Evolutionary conservation across 64 coral and sea anemone genomes (phyloP), one percentile per base, ranked within the genome.

Genomic region (Porites lutea): DNA sequence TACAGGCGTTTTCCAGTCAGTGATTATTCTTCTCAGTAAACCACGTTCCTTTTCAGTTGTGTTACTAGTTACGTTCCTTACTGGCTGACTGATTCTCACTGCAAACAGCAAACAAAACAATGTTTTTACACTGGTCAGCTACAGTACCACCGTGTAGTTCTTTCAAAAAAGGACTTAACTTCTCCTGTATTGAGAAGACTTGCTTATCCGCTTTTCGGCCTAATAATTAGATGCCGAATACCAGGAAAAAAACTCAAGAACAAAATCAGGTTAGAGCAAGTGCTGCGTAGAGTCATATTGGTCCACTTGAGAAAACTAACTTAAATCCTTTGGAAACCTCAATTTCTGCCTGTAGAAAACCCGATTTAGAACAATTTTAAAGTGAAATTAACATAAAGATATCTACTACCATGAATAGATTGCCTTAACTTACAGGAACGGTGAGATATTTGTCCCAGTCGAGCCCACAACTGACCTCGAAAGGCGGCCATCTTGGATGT

Each of bases 1-100:
- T 20, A 84, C 81, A 13, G 81, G 81, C 50, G 81, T 84, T 69
- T 84, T 84, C 81, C 81, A 84, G 81, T 84, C 63, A 68, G 81
- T 52, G 52, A 84, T 84, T 49, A 84, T 47, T 69, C 63, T 84
- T 13, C 46, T 66, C 47, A 84, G 52, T 46, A 84, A 52, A 68
- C 61, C 52, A n/a, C 46, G 62, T 46, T 84, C 16, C 9, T 84
- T 46, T 63, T 81, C 78, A 81, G 21, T 48, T 68, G 60, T 43
- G 52, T 7, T 50, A 51, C 47, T 52, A 52, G 18, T 51, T 3
- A 84, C 52, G 3, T 67, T 68, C 63, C 27, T 84, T 0, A n/a
- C 62, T 13, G 81, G 63, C 16, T 84, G 81, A 69, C 18, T 21
- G 19, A 9, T 51, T 69, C 47, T 84, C 22, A 84, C 81, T 84